Evolutionary conservation across 2,888 invertebrate genomes (phyloP).

Genomic region (Labia minor): DNA sequence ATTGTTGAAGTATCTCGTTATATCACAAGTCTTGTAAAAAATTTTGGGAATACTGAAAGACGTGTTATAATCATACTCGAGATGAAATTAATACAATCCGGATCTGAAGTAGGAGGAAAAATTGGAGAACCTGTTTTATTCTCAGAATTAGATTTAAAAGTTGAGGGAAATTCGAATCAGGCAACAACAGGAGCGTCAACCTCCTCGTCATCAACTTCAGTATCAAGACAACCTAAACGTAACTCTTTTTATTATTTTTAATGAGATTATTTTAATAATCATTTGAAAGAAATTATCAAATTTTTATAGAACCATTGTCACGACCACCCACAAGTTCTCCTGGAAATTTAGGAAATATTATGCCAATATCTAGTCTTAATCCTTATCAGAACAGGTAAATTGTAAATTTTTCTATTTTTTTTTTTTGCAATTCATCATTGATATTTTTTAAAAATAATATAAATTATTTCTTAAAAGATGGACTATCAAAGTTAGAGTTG

Average conservation of each 20-base stretch:
- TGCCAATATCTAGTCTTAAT: constrained; percentile 67
- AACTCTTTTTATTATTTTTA: too few relatives aligned
- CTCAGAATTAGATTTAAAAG: constrained; percentile 28
- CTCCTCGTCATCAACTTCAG: constrained; percentile 15
- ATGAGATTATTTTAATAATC: too few relatives aligned
- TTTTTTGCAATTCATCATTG: too few relatives aligned
- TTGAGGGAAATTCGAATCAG: not conserved
- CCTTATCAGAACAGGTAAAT: constrained; percentile 84
- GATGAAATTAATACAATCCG: constrained; percentile 59
- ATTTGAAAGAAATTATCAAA: too few relatives aligned
- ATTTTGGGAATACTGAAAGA: constrained; percentile 59
- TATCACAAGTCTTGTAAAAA: constrained; percentile 70
- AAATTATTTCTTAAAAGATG: constrained; percentile 59
- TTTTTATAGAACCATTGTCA: too few relatives aligned
- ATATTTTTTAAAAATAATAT: too few relatives aligned
- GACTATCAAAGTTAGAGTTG: constrained; percentile 84
- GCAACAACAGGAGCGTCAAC: constrained; percentile 26
- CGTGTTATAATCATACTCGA: constrained; percentile 76
- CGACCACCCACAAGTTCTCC: not conserved
- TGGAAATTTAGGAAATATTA: not conserved
- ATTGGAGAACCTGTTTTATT: constrained; percentile 66
- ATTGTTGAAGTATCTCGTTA: constrained; percentile 70
- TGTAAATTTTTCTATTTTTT: too few relatives aligned
- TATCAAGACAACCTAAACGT: not conserved
- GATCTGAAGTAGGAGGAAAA: constrained; percentile 57